Conservation (phyloP, 2,113 vertebrate species). For the Salminus brasiliensis region DNA sequence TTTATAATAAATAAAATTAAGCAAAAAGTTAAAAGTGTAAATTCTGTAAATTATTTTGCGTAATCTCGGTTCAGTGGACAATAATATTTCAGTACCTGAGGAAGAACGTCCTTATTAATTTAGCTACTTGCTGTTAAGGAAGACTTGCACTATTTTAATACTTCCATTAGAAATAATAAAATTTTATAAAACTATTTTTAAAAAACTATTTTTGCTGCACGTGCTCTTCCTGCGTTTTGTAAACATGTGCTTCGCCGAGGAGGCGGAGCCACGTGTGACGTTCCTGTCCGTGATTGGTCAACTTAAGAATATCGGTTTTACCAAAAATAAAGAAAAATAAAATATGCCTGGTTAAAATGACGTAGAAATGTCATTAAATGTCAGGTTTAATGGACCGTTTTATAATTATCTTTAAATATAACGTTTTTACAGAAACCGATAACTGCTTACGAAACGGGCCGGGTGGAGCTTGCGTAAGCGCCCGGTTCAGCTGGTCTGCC, state of each 20-base stretch:
- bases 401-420: not conserved
- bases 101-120: too few relatives aligned
- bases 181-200: too few relatives aligned
- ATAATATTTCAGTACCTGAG: too few relatives aligned
- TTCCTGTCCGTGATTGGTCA: conserved; percentile 6
- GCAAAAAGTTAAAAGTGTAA: too few relatives aligned
- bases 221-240: not conserved
- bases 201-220: not conserved
- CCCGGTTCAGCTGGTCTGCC: not conserved
- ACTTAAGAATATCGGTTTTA: not conserved
- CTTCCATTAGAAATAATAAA: too few relatives aligned
- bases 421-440: too few relatives aligned
- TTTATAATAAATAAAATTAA: too few relatives aligned
- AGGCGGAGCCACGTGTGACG: not conserved
- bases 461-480: conserved; percentile 29
- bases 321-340: not conserved
- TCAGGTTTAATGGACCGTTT: not conserved
- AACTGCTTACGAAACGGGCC: conserved; percentile 15
- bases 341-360: not conserved
- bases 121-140: too few relatives aligned
- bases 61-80: too few relatives aligned
- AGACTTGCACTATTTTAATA: too few relatives aligned
- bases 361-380: not conserved
- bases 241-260: not conserved
- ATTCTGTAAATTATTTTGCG: too few relatives aligned